Evolutionary conservation across 2,113 vertebrate genomes (phyloP).

Genomic region (Phocoena phocoena): DNA sequence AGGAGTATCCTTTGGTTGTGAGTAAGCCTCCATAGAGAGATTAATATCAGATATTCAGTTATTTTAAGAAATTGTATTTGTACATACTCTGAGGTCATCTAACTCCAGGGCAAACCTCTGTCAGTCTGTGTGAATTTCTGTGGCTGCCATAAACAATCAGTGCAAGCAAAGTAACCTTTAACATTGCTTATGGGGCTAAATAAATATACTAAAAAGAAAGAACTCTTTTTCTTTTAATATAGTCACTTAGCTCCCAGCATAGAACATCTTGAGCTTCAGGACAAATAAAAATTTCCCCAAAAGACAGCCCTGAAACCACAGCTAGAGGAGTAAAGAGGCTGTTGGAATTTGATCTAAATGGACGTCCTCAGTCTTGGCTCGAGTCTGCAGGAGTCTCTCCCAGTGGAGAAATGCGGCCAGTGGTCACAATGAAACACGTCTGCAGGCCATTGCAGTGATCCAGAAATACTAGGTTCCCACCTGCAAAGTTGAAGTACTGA

Average conservation of each 20-base stretch:
- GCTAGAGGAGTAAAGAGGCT: neutral
- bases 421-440: neutral
- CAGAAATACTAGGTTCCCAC: neutral
- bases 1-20: neutral
- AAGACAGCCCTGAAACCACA: neutral
- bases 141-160: neutral
- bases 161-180: neutral
- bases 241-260: neutral
- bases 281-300: neutral
- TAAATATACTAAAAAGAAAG: neutral
- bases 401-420: neutral
- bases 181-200: neutral
- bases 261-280: constrained; percentile 12
- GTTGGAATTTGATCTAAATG: neutral
- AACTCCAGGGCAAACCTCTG: neutral
- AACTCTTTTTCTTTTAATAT: neutral
- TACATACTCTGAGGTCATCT: neutral
- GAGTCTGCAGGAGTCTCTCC: neutral
- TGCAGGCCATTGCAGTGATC: neutral
- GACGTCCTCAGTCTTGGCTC: neutral
- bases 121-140: neutral
- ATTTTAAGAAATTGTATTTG: neutral
- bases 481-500: neutral
- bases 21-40: neutral
- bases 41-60: constrained; percentile 12